phyloP scores from a whole-genome alignment of 2,888 invertebrate genomes.

The Hypsopygia costalis region DNA sequence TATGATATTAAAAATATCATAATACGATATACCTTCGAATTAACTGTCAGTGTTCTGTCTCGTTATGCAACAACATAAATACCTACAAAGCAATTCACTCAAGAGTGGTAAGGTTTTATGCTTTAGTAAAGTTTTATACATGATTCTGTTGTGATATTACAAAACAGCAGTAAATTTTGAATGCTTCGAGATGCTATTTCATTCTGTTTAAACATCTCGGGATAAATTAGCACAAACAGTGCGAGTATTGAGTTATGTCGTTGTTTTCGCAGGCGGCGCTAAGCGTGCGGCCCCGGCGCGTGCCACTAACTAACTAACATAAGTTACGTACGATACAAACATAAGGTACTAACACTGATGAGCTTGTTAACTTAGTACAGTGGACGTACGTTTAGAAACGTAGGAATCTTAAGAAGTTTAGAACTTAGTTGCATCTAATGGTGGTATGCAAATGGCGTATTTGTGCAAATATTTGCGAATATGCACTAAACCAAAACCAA shows the following conservation, averaged over 20 bases:
- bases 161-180: neutral
- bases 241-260: constrained; percentile 53
- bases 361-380: constrained; percentile 72
- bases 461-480: no score
- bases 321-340: constrained; percentile 50
- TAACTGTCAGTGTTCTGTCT: no score
- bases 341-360: constrained; percentile 71
- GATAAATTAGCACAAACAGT: constrained; percentile 17
- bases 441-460: neutral
- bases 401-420: no score
- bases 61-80: no score
- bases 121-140: no score
- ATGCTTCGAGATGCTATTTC: neutral
- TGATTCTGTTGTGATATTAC: no score
- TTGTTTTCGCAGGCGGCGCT: constrained; percentile 78
- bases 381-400: constrained; percentile 22
- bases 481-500: no score
- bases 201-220: no score
- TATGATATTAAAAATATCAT: no score
- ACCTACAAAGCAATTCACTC: no score
- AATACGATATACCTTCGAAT: no score
- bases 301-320: constrained; percentile 60
- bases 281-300: constrained; percentile 51
- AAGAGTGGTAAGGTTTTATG: no score
- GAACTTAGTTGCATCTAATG: neutral